phyloP scores from a whole-genome alignment of 2,797 vertebrate genomes.

The Neosilurus mollespiculum region DNA sequence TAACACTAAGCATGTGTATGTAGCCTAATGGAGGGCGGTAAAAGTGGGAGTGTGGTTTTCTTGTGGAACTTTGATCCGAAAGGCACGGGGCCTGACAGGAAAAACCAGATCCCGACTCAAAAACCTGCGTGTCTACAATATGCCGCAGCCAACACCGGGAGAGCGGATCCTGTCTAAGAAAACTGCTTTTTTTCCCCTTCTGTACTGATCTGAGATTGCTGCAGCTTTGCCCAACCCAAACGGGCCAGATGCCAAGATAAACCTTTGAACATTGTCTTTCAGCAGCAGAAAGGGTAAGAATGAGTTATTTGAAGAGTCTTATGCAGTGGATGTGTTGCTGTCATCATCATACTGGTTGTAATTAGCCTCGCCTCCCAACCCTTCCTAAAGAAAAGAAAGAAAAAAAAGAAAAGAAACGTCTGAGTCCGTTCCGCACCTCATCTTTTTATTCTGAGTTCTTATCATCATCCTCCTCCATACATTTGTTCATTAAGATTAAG shows the following conservation, averaged over 20 bases:
- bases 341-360: background rate
- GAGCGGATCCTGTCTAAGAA: constrained; percentile 50
- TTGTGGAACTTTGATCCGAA: constrained; percentile 57
- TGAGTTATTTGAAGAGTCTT: background rate
- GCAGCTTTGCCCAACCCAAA: constrained; percentile 37
- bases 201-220: constrained; percentile 25
- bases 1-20: background rate
- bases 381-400: no score
- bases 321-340: background rate
- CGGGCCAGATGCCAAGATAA: constrained; percentile 16
- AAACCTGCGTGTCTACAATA: constrained; percentile 58
- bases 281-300: background rate
- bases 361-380: background rate
- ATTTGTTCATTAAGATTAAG: background rate
- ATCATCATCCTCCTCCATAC: constrained; percentile 1
- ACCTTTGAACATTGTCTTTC: constrained; percentile 3
- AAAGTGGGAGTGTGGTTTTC: constrained; percentile 51
- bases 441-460: background rate
- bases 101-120: constrained; percentile 70
- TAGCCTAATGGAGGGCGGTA: background rate
- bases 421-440: background rate
- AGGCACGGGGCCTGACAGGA: constrained; percentile 67
- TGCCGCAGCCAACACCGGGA: constrained; percentile 61
- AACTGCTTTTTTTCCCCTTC: background rate
- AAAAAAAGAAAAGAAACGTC: background rate